Conservation (phyloP, 2,113 vertebrate species). For the Nothoprocta pentlandii region DNA sequence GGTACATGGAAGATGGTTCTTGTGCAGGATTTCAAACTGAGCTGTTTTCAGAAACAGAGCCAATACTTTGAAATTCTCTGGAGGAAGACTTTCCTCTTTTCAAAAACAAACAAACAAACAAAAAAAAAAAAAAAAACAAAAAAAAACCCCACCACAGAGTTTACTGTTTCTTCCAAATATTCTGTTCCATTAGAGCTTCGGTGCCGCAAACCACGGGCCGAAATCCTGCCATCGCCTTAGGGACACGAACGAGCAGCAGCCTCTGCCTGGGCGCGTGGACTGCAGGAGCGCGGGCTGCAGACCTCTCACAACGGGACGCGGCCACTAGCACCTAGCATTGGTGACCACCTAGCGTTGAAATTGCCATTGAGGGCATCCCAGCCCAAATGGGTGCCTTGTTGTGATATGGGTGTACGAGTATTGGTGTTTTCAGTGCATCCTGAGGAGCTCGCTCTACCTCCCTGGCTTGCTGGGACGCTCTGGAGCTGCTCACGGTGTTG, state of each 20-base stretch:
- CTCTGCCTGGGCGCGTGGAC: neutral
- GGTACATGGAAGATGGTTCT: neutral
- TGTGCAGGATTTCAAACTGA: neutral
- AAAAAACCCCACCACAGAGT: neutral
- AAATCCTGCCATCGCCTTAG: neutral
- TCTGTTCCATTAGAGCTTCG: neutral
- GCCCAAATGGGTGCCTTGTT: neutral
- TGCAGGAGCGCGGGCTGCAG: neutral
- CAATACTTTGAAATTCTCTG: neutral
- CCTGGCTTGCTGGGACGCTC: neutral
- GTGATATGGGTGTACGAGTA: neutral
- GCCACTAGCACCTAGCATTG: neutral
- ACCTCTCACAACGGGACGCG: neutral
- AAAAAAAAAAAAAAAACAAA: neutral
- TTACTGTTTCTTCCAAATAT: neutral
- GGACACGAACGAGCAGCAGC: neutral
- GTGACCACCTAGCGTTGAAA: no score
- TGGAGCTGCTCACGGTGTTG: fast-evolving
- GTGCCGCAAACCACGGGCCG: neutral
- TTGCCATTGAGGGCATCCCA: fast-evolving
- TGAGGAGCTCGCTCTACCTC: neutral
- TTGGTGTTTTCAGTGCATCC: neutral
- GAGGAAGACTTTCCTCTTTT: neutral
- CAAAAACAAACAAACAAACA: neutral
- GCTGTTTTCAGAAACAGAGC: neutral